Base-by-base conservation (phyloP, 92 coral and sea anemone species). In the Zoanthus solanderi region DNA sequence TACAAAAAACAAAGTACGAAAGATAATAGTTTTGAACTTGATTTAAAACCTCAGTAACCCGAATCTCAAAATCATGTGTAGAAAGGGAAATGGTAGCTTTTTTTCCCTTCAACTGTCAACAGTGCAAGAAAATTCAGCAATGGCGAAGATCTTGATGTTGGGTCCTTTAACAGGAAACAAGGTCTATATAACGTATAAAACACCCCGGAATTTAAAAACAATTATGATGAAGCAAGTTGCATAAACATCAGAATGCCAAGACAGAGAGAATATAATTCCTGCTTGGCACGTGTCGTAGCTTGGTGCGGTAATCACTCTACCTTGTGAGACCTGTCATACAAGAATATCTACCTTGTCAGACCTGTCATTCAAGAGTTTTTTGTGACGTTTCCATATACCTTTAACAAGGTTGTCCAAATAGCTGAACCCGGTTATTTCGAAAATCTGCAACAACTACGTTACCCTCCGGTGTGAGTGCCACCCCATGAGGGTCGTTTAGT, bases 401-500 rank as follows among this genome's bases (percentile, higher is more conserved):
- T 92, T 60, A 92, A 45, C 89, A 88, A 57, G 94, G 94, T 31
- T 84, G 94, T 46, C 96, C 96, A 72, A 94, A 94, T 72, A 97
- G 84, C 71, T 97, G 99, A 14, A 97, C 99, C 28, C 99, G 87
- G 76, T 97, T 97, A 58, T 97, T 97, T 52, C 99, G 91, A 79
- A 97, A 97, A 88, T 97, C 99, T 45, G 99, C 99, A 23, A 97
- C 98, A 50, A 95, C 92, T 45, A 97, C 94, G 74, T 93, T 95
- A 1, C 98, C 97, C 73, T 97, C 99, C 2, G 96, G 98, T 28
- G 99, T 97, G 72, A 97, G 83, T 11, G 99, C 97, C 54, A 97
- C 91, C 65, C 99, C 99, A 73, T 97, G 99, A 9, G 99, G 99
- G 84, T 97, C 99, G 56, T 97, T 97, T 42, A 97, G 89, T 76